Evolutionary conservation across 2,113 vertebrate genomes (phyloP).

Genomic region (Riparia riparia): DNA sequence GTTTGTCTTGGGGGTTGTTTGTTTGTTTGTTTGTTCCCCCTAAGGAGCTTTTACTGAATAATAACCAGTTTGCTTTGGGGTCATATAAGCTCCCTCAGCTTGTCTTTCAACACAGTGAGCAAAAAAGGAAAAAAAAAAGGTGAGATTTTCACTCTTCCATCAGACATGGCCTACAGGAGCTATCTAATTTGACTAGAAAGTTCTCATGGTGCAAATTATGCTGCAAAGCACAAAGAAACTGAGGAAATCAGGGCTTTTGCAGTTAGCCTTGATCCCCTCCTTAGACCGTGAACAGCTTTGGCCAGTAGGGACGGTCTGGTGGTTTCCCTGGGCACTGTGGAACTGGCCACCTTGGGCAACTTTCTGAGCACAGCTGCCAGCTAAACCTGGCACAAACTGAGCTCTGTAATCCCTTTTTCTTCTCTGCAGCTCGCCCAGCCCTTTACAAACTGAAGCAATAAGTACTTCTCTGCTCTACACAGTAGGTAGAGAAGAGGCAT

Average conservation of each 20-base stretch:
- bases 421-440: not conserved
- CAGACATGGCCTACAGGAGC: not conserved
- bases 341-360: accelerated
- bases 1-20: not conserved
- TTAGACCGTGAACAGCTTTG: accelerated
- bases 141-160: not conserved
- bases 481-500: not conserved
- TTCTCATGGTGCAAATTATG: not conserved
- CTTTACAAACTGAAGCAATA: not conserved
- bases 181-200: not conserved
- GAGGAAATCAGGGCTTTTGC: not conserved
- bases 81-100: not conserved
- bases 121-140: not conserved
- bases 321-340: accelerated
- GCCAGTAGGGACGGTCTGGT: accelerated
- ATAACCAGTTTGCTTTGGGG: not conserved
- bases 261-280: not conserved
- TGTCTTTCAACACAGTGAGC: not conserved
- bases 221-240: not conserved
- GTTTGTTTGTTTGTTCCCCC: not conserved
- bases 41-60: not conserved
- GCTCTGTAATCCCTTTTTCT: not conserved
- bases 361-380: not conserved
- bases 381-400: accelerated
- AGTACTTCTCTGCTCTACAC: accelerated